Conservation (phyloP, 2,888 invertebrate genomes). For the Rhingia rostrata region DNA sequence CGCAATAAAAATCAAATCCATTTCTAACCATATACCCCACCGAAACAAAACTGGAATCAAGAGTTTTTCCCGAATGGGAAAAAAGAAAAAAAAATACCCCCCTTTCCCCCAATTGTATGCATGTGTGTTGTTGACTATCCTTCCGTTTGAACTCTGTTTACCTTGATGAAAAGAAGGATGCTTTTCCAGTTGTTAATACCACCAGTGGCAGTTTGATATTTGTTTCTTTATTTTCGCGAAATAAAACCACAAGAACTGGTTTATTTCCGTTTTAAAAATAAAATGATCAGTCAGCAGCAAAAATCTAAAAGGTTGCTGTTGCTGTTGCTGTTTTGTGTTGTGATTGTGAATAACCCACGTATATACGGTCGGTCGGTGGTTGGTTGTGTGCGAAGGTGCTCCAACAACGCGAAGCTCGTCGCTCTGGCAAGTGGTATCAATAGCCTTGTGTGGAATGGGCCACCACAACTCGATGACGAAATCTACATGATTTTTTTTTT, state of each 20-base stretch:
- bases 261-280: conserved; percentile 50
- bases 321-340: conserved; percentile 39
- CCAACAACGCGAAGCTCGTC: conserved; percentile 1
- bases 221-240: conserved; percentile 43
- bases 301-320: conserved; percentile 54
- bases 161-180: conserved; percentile 65
- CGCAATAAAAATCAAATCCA: conserved; percentile 32
- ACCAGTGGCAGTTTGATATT: conserved; percentile 2
- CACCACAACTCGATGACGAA: conserved; percentile 59
- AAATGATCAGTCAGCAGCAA: conserved; percentile 57
- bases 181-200: conserved; percentile 36
- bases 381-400: conserved; percentile 14
- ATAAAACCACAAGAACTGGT: conserved; percentile 60
- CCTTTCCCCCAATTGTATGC: not conserved
- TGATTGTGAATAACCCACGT: conserved; percentile 49
- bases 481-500: conserved; percentile 16
- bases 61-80: conserved; percentile 39
- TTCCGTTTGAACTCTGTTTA: conserved; percentile 69
- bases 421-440: conserved; percentile 46
- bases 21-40: conserved; percentile 12
- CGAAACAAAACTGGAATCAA: conserved; percentile 29
- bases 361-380: conserved; percentile 12
- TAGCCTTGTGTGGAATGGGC: conserved; percentile 58
- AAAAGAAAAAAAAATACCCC: conserved; percentile 40
- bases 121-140: conserved; percentile 9